Evolutionary conservation across 2,888 invertebrate genomes (phyloP).

Genomic region (Pollenia griseotomentosa): DNA sequence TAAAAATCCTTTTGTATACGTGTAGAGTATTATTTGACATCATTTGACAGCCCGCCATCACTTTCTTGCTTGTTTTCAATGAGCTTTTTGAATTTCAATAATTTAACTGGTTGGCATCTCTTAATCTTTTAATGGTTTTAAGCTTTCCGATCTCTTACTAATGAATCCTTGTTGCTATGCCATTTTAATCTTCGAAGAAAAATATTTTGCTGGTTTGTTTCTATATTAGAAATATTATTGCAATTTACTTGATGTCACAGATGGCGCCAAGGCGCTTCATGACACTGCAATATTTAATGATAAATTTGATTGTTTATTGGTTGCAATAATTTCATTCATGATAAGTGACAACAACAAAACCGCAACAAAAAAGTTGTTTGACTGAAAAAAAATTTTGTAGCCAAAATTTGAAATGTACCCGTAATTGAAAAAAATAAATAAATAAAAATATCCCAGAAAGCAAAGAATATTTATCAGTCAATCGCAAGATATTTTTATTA

Average conservation of each 20-base stretch:
- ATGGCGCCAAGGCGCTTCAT: slow-evolving; percentile 81
- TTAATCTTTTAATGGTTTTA: neutral
- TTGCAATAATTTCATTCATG: slow-evolving; percentile 71
- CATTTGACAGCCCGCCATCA: too few species aligned
- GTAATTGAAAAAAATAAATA: neutral
- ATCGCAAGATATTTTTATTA: too few species aligned
- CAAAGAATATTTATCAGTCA: neutral
- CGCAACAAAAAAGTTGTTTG: neutral
- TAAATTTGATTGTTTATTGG: slow-evolving; percentile 82
- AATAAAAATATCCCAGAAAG: neutral
- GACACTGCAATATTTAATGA: slow-evolving; percentile 78
- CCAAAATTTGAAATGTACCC: neutral
- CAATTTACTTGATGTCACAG: slow-evolving; percentile 80
- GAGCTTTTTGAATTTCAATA: neutral
- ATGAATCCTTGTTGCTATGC: slow-evolving; percentile 19
- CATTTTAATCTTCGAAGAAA: neutral
- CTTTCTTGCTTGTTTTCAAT: too few species aligned
- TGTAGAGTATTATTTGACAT: too few species aligned
- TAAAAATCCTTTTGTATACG: too few species aligned
- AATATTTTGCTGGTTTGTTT: slow-evolving; percentile 66
- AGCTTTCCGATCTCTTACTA: neutral
- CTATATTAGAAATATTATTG: slow-evolving; percentile 78
- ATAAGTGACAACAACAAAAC: slow-evolving; percentile 29
- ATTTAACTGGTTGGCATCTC: slow-evolving; percentile 3
- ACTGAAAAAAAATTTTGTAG: neutral